phyloP scores from a whole-genome alignment of 2,113 vertebrate genomes.

The Colius striatus region DNA sequence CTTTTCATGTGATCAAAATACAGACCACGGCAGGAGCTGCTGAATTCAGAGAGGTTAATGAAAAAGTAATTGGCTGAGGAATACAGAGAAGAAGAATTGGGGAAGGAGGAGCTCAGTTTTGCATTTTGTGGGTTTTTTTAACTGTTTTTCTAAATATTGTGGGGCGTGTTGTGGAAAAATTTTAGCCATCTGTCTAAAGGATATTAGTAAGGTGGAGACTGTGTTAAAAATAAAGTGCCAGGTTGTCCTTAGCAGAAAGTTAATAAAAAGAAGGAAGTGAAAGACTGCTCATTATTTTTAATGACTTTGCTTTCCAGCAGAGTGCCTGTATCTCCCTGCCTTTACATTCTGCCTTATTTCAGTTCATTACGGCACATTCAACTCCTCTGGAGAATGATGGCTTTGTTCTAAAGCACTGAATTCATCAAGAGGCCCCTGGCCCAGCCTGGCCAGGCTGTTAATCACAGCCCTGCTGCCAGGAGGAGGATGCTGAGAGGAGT shows the following conservation, averaged over 20 bases:
- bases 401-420: conserved; percentile 81
- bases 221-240: conserved; percentile 73
- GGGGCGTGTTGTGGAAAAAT: conserved; percentile 7
- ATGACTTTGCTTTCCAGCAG: conserved; percentile 85
- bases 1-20: background rate
- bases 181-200: conserved; percentile 55
- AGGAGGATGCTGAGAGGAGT: conserved; percentile 49
- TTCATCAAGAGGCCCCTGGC: conserved; percentile 68
- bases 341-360: conserved; percentile 78
- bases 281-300: conserved; percentile 89
- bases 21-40: background rate
- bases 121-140: background rate
- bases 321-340: conserved; percentile 79
- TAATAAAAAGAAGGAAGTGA: conserved; percentile 83
- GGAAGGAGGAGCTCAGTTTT: background rate
- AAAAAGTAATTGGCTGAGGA: background rate
- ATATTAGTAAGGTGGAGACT: conserved; percentile 68
- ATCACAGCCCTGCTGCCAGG: conserved; percentile 17
- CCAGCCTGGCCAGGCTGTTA: conserved; percentile 42
- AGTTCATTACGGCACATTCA: conserved; percentile 75
- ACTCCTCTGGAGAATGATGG: conserved; percentile 78
- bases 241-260: conserved; percentile 78
- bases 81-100: background rate
- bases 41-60: background rate
- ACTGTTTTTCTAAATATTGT: conserved; percentile 21